These are phyloP conservation scores for Pentalonia nigronervosa DNA, from an alignment of 1,140 invertebrate genomes.

Conservation along the genomic window DNA sequence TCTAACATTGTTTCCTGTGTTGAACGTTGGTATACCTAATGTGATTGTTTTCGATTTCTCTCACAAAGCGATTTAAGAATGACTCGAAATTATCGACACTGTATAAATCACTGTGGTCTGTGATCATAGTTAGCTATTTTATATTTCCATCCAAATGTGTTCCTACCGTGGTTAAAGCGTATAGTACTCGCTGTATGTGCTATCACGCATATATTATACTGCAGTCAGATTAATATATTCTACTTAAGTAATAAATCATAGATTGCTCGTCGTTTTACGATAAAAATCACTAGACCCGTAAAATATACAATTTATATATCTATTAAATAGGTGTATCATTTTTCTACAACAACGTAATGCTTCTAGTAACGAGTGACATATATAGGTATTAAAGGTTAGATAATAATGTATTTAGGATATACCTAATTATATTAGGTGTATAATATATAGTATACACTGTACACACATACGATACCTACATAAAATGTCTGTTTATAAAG, in stretches of 20 bases:
- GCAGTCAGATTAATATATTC: background rate
- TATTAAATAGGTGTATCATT: background rate
- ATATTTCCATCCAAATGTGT: background rate
- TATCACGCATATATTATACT: background rate
- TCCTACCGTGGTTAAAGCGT: background rate
- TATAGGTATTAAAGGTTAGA: background rate
- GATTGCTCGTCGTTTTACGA: background rate
- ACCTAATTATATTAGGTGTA: no score
- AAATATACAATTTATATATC: background rate
- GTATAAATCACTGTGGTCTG: background rate
- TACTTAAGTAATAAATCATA: background rate
- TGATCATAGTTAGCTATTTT: background rate
- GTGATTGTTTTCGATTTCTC: background rate
- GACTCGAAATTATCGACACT: background rate
- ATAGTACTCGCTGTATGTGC: no score
- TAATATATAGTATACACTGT: background rate
- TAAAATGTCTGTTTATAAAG: background rate
- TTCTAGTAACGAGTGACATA: background rate
- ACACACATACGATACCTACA: background rate
- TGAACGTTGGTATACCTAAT: background rate
- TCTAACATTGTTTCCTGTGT: background rate
- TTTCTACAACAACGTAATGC: background rate
- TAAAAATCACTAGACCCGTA: background rate
- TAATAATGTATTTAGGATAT: no score
- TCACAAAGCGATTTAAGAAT: background rate